phyloP scores from a whole-genome alignment of 2,888 invertebrate species.

The Hololepta plana region DNA sequence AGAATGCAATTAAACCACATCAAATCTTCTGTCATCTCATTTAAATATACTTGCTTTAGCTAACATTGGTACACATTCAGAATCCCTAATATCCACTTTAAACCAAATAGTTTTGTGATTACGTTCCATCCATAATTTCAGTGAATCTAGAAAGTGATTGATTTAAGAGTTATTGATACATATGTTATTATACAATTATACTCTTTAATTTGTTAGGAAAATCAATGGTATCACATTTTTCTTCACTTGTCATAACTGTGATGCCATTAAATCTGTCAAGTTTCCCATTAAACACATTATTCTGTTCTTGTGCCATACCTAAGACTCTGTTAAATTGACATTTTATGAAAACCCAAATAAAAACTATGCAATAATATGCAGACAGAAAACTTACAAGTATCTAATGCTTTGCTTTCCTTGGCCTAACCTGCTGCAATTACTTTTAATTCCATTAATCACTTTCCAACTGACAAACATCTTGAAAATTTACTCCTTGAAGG shows the following conservation, averaged over 20 bases:
- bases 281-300: constrained; percentile 32
- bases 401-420: no score
- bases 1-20: constrained; percentile 4
- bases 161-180: constrained; percentile 1
- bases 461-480: no score
- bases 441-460: no score
- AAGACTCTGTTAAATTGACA: no score
- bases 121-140: constrained; percentile 44
- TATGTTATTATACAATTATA: constrained; percentile 16
- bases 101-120: constrained; percentile 66
- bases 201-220: constrained; percentile 40
- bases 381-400: no score
- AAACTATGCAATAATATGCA: no score
- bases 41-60: constrained; percentile 35
- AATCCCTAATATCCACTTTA: constrained; percentile 47
- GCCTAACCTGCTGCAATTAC: no score
- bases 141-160: constrained; percentile 37
- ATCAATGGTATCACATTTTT: constrained; percentile 31
- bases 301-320: no score
- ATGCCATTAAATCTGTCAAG: constrained; percentile 54
- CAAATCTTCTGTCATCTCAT: constrained; percentile 2
- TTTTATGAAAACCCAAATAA: no score
- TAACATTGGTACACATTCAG: constrained; percentile 58
- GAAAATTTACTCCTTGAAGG: no score
- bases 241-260: constrained; percentile 44